Conservation (phyloP, 2,888 invertebrate genomes). For the Diplazon laetatorius region DNA sequence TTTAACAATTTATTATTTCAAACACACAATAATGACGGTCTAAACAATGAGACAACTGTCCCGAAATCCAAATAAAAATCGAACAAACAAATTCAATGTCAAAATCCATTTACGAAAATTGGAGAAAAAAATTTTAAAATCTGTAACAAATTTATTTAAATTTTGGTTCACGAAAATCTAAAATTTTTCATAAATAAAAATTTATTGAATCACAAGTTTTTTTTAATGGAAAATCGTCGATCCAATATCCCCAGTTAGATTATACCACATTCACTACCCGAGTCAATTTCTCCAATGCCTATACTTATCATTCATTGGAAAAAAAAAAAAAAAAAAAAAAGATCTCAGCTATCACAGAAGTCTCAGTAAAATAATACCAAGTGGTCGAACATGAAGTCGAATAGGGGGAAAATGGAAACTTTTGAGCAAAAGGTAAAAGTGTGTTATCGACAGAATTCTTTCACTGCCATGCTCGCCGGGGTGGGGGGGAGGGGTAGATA, state of each 20-base stretch:
- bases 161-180: too few species aligned
- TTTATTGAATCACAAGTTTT: too few species aligned
- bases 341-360: constrained; percentile 36
- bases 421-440: constrained; percentile 56
- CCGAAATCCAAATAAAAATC: not conserved
- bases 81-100: too few species aligned
- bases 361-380: constrained; percentile 36
- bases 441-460: constrained; percentile 40
- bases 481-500: too few species aligned
- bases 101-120: too few species aligned
- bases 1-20: constrained; percentile 21
- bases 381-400: constrained; percentile 10
- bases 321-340: constrained; percentile 37
- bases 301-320: constrained; percentile 47
- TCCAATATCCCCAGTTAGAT: not conserved
- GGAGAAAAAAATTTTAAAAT: too few species aligned
- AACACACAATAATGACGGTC: not conserved
- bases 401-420: constrained; percentile 51
- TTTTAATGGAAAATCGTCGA: not conserved
- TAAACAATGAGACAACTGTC: not conserved
- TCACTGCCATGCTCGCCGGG: not conserved
- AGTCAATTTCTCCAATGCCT: not conserved
- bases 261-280: not conserved
- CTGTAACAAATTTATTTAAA: too few species aligned
- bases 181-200: too few species aligned